Base-by-base conservation (phyloP, 2,797 vertebrate genomes). In the Mus caroli region DNA sequence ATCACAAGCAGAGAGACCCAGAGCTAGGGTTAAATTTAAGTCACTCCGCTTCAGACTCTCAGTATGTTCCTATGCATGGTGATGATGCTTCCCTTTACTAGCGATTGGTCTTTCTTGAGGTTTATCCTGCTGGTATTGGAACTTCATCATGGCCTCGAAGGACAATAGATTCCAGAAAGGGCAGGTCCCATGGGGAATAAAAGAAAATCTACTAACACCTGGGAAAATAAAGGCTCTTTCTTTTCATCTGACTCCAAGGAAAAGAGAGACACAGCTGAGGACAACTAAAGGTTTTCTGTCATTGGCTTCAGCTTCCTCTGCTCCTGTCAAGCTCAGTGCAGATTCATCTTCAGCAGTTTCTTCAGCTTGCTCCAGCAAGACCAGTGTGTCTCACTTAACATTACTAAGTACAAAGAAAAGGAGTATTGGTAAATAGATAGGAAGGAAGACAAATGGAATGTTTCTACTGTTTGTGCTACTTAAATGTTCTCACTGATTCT, bases 261-360 rank as follows among this genome's bases (percentile, higher is more conserved):
- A 78, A 77, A 89, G 90, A 83, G 28, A 79, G 9, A 24, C 26
- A 91, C 78, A 54, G 24, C 17, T 94, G 79, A 79, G 76, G 96
- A 73, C 69, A 92, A 64, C 1, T 67, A 58, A 58, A 46, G 84
- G 2, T 40, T 31, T 85, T 88, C n/a, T 54, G 34, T 40, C n/a
- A 19, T 54, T 24, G 56, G 50, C 4, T 26, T 69, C 83, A 69
- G 31, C 50, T 40, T 40, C 46, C 19, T 56, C 15, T 40, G 46
- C 6, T 88, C 50, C 85, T 31, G 14, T 28, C 19, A 28, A 87
- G 64, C 37, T 40, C 67, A n/a, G 31, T 52, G n/a, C 26, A 19
- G n/a, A 40, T 56, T 1, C 20, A 40, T 56, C 64, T 52, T 31
- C 28, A 56, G 26, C 1, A 37, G 24, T 56, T 73, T 73, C 46